phyloP scores from a whole-genome alignment of 2,113 vertebrate genomes.

The Acrocephalus arundinaceus region DNA sequence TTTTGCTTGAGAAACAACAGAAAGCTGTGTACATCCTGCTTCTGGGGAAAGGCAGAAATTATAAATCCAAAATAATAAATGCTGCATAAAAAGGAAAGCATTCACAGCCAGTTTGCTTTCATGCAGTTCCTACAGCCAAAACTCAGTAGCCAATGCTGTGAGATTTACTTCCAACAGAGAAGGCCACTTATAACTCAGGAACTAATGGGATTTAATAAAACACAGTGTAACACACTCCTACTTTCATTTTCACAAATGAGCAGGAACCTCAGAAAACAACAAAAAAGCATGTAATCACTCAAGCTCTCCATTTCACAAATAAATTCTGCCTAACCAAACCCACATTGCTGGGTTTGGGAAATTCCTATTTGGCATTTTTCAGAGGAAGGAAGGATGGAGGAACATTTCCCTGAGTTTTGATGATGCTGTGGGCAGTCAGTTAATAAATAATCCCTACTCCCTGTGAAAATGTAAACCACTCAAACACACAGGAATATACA shows the following conservation, averaged over 20 bases:
- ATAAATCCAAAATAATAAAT: background rate
- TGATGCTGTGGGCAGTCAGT: background rate
- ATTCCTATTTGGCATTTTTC: background rate
- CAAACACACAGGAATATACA: background rate
- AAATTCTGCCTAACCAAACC: background rate
- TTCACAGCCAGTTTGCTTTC: background rate
- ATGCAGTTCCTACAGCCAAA: background rate
- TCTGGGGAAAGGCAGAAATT: background rate
- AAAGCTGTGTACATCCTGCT: background rate
- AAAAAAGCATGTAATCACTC: background rate
- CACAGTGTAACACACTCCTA: background rate
- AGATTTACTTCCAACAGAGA: slow-evolving; percentile 18
- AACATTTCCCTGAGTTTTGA: background rate
- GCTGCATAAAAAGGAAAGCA: background rate
- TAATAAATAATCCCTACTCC: background rate
- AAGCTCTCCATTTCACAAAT: background rate
- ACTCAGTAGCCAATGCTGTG: background rate
- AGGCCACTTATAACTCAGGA: slow-evolving; percentile 22
- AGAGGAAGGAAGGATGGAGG: background rate
- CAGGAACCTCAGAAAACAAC: background rate
- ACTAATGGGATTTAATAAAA: slow-evolving; percentile 41
- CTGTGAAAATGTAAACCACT: background rate
- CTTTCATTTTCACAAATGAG: slow-evolving; percentile 1
- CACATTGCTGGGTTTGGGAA: background rate
- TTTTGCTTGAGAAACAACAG: background rate